phyloP scores from a whole-genome alignment of 2,113 vertebrate genomes.

The Cavia porcellus region DNA sequence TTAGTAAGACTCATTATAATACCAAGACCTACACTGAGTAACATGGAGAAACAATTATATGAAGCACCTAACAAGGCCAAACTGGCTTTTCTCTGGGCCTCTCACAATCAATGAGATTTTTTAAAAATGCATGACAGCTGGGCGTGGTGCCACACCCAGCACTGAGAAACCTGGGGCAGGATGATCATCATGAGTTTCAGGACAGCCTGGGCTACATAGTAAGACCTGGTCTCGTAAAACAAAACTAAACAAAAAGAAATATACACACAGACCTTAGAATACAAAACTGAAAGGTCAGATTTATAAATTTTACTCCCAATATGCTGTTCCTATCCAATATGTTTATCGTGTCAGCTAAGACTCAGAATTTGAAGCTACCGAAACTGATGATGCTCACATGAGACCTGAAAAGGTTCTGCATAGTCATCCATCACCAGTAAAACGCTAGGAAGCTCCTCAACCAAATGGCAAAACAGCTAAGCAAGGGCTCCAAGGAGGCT shows the following conservation, averaged over 20 bases:
- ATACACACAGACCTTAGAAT: neutral
- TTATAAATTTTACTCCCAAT: neutral
- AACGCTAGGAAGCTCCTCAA: neutral
- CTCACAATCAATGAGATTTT: neutral
- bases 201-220: neutral
- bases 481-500: neutral
- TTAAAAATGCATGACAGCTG: neutral
- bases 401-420: slow-evolving; percentile 36
- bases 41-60: neutral
- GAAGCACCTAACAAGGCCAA: neutral
- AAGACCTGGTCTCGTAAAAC: neutral
- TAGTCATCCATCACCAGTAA: neutral
- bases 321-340: neutral
- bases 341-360: neutral
- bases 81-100: neutral
- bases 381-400: neutral
- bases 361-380: neutral
- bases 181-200: neutral
- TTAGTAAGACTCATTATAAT: neutral
- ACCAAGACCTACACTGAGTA: neutral
- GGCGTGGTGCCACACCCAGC: neutral
- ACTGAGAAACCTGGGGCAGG: neutral
- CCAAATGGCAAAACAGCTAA: neutral
- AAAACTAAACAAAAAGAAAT: neutral
- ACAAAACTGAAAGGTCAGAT: neutral